These are phyloP conservation scores for Spisula solida DNA, from an alignment of 2,888 invertebrate genomes.

Conservation along the genomic window DNA sequence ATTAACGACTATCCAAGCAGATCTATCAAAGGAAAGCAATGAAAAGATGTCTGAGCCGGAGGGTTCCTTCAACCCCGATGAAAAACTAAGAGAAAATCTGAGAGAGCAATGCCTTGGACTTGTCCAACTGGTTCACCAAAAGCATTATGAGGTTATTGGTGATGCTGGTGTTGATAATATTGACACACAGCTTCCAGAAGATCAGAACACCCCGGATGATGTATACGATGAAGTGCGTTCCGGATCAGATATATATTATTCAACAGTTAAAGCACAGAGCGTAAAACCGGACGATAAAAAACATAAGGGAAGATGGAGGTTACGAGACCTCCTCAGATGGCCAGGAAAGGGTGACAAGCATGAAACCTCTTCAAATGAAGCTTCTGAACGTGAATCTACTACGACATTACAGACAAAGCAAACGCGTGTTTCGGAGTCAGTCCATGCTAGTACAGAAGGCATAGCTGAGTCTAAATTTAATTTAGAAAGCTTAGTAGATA, in stretches of 20 bases:
- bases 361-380: not conserved
- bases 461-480: not conserved
- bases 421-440: not conserved
- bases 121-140: not conserved
- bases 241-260: not conserved
- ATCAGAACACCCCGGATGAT: not conserved
- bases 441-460: not conserved
- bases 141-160: not conserved
- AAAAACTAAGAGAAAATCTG: not conserved
- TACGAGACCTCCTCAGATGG: not conserved
- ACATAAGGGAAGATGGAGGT: not conserved
- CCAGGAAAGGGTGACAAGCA: not conserved
- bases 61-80: not conserved
- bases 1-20: not conserved
- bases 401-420: not conserved
- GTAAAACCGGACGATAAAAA: not conserved
- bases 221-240: not conserved
- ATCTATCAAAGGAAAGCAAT: not conserved
- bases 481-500: not conserved
- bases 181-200: not conserved
- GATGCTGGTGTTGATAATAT: not conserved
- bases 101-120: not conserved
- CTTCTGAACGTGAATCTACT: not conserved
- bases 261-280: not conserved
- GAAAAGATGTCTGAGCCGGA: not conserved